Evolutionary conservation across 2,888 invertebrate genomes (phyloP).

Genomic region (Platycheirus albimanus): DNA sequence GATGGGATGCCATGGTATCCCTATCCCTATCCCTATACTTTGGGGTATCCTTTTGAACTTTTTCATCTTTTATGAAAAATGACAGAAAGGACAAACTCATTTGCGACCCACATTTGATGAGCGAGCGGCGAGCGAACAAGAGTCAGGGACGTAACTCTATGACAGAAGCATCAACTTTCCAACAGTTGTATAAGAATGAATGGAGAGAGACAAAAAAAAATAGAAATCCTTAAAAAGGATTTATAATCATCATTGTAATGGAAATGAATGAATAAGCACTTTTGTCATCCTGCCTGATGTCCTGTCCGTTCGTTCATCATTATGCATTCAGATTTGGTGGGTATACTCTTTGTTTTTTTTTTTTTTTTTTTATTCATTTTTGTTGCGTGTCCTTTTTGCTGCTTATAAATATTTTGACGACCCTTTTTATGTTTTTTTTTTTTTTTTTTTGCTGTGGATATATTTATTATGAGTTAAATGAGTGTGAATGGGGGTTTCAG

Average conservation of each 20-base stretch:
- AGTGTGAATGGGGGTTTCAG: slow-evolving; percentile 51
- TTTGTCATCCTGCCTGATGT: slow-evolving; percentile 35
- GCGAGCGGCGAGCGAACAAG: slow-evolving; percentile 10
- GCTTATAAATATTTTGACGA: slow-evolving; percentile 60
- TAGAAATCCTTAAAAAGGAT: slow-evolving; percentile 59
- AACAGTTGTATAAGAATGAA: slow-evolving; percentile 11
- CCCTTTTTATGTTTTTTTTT: slow-evolving; percentile 56
- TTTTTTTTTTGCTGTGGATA: too few relatives aligned
- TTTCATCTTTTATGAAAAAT: slow-evolving; percentile 72
- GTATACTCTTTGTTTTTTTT: slow-evolving; percentile 10
- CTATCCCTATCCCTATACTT: too few relatives aligned
- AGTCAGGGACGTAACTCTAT: neutral
- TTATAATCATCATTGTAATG: slow-evolving; percentile 73
- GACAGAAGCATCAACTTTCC: slow-evolving; percentile 30
- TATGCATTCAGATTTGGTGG: slow-evolving; percentile 69
- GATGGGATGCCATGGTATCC: too few relatives aligned
- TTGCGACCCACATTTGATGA: slow-evolving; percentile 69
- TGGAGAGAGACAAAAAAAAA: neutral
- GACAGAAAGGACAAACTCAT: slow-evolving; percentile 73
- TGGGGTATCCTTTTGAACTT: slow-evolving; percentile 55
- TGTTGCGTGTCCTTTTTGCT: slow-evolving; percentile 33
- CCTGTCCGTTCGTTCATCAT: slow-evolving; percentile 59
- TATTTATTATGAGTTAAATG: slow-evolving; percentile 68
- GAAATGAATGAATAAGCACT: slow-evolving; percentile 73
- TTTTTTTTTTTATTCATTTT: neutral